These are phyloP conservation scores for Hyperopisus bebe DNA, from an alignment of 2,113 vertebrate species.

Conservation along the genomic window DNA sequence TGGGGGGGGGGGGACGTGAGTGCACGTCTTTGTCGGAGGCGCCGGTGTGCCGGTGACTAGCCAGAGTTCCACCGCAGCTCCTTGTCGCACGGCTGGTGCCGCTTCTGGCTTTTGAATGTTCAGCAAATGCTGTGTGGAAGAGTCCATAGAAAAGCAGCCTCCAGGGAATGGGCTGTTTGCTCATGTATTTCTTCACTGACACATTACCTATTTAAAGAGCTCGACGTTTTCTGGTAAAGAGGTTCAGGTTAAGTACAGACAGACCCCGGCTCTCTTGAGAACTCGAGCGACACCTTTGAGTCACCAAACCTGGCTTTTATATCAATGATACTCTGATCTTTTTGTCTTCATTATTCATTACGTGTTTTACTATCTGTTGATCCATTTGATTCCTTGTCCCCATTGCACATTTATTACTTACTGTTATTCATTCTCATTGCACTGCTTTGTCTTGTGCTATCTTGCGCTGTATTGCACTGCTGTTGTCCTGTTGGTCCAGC, in stretches of 20 bases:
- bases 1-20: too few species aligned
- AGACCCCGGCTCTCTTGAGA: neutral
- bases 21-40: neutral
- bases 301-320: neutral
- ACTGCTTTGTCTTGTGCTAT: neutral
- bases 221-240: neutral
- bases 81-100: too few species aligned
- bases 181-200: neutral
- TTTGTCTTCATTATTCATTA: neutral
- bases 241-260: neutral
- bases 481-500: neutral
- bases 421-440: neutral
- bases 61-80: neutral
- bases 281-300: neutral
- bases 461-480: neutral
- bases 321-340: neutral
- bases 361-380: neutral
- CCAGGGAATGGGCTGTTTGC: neutral
- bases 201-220: neutral
- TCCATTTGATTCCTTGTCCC: neutral
- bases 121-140: neutral
- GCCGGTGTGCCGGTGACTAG: neutral
- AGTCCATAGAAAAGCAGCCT: neutral
- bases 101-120: neutral
- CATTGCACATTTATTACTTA: neutral